phyloP scores from a whole-genome alignment of 2,113 vertebrate genomes.

The Oreochromis spilurus region DNA sequence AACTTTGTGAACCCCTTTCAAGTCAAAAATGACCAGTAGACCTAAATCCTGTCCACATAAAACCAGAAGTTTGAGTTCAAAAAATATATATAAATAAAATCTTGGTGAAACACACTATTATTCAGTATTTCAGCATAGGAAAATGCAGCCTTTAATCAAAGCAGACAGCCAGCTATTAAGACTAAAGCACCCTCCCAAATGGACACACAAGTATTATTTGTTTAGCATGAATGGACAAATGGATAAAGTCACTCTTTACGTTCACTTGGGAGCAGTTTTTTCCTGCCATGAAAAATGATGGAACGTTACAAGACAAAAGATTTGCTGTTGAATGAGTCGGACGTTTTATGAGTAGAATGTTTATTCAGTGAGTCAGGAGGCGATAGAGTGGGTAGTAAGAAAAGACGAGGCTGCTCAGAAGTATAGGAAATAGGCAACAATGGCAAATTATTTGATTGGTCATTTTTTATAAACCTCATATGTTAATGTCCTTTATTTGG shows the following conservation, averaged over 20 bases:
- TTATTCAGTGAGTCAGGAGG: neutral
- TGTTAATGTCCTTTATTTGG: neutral
- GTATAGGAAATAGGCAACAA: neutral
- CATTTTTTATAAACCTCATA: neutral
- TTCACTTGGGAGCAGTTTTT: neutral
- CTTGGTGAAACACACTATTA: neutral
- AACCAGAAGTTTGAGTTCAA: neutral
- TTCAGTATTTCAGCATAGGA: conserved; percentile 7
- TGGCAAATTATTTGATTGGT: neutral
- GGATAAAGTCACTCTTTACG: neutral
- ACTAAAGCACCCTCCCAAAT: neutral
- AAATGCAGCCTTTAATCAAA: conserved; percentile 11
- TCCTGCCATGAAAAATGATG: neutral
- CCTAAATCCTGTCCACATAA: neutral
- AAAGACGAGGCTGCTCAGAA: neutral
- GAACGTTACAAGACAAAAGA: neutral
- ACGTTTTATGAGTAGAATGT: neutral
- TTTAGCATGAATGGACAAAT: neutral
- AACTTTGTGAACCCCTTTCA: neutral
- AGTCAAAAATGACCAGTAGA: neutral
- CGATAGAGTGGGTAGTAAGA: neutral
- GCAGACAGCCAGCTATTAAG: neutral
- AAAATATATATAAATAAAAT: neutral
- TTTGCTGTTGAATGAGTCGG: neutral
- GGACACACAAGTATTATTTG: neutral